Base-by-base conservation (phyloP, 2,797 vertebrate species). In the Anguilla marmorata region DNA sequence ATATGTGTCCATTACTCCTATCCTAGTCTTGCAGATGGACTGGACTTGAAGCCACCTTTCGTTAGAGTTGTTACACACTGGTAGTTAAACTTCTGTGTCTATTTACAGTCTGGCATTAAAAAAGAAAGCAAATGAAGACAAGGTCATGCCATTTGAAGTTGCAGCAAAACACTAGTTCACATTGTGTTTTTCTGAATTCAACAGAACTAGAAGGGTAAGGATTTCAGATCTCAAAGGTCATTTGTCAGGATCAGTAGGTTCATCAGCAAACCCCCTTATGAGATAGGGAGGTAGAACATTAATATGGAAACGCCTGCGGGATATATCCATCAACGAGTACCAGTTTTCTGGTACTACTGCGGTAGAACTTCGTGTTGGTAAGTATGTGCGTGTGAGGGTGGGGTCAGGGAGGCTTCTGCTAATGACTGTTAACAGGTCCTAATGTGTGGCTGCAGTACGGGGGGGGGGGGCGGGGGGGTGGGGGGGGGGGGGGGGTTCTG, bases 141-240 rank as follows among this genome's bases (percentile, higher is more conserved):
- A 92, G 85, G 89, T 91, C 95, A 95, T 95, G 95, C 94, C 87
- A 89, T 89, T 92, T 82, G 90, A 82, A 85, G 89, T 87, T 79
- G 83, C 80, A 87, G 88, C 90, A 87, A 66, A 92, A 89, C 90
- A 58, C 60, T 21, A 87, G 89, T 92, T 91, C 84, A 33, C 2
- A 52, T 45, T 41, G 6, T 41, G 89, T 92, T 85, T 80, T 37
- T 33, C 88, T 86, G 90, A 90, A 89, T 90, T 91, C 83, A 86
- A 76, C 88, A 91, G 83, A 89, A 89, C 87, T 86, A 87, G 88
- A 86, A 83, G 72, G 85, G 87, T 41, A 63, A 60, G 85, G 85
- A 79, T 86, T 90, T 87, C 83, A 82, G 33, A 69, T 83, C 80
- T 91, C 7, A 52, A 86, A 86, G 86, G 58, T 89, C 83, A 87